These are phyloP conservation scores for Bubo scandiacus DNA, from an alignment of 2,113 vertebrate genomes.

Conservation along the genomic window DNA sequence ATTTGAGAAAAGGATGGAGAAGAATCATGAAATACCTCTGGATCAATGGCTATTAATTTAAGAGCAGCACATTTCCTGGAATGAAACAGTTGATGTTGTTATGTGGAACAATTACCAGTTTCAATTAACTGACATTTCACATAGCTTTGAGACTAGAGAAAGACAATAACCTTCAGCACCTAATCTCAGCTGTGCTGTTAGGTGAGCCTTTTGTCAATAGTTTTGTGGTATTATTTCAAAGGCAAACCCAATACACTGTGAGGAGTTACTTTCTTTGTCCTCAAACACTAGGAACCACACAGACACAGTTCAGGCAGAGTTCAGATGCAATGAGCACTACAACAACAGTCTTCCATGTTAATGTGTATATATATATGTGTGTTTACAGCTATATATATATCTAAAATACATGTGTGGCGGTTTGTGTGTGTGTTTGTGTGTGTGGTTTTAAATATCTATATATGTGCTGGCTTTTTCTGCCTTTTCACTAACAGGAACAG, in stretches of 20 bases:
- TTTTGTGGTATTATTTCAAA: slow-evolving; percentile 62
- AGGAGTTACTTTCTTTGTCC: slow-evolving; percentile 66
- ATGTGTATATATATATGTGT: neutral
- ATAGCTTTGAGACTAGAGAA: slow-evolving; percentile 64
- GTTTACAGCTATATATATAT: neutral
- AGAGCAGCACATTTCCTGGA: slow-evolving; percentile 72
- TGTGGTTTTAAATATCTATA: neutral
- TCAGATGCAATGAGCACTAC: slow-evolving; percentile 44
- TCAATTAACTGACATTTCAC: slow-evolving; percentile 79
- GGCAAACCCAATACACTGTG: slow-evolving; percentile 53
- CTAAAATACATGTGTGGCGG: neutral
- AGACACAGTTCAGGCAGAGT: slow-evolving; percentile 70
- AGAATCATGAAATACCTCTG: slow-evolving; percentile 64
- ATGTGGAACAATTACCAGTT: slow-evolving; percentile 76
- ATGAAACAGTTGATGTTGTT: slow-evolving; percentile 72
- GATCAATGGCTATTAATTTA: slow-evolving; percentile 81
- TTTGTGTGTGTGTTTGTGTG: neutral
- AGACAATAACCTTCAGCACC: slow-evolving; percentile 68
- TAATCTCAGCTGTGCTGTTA: slow-evolving; percentile 64
- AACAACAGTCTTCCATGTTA: neutral
- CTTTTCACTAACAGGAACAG: neutral
- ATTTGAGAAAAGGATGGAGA: slow-evolving; percentile 68
- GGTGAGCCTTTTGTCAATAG: slow-evolving; percentile 66
- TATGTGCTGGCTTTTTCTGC: neutral
- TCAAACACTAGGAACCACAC: slow-evolving; percentile 24